Conservation (phyloP, 2,113 vertebrate species). For the Mugil cephalus region DNA sequence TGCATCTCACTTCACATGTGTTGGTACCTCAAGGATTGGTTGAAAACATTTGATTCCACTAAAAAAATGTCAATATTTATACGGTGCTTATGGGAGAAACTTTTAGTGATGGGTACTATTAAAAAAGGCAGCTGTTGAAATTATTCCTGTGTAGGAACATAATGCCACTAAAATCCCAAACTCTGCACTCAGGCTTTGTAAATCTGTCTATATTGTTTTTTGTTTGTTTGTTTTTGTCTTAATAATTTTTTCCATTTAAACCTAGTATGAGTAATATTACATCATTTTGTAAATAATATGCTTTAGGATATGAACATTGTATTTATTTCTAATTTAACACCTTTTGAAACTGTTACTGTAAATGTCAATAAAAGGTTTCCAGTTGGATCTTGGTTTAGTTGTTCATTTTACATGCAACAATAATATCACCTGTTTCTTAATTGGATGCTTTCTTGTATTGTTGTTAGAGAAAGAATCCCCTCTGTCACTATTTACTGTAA, state of each 20-base stretch:
- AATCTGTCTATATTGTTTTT: slow-evolving; percentile 23
- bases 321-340: slow-evolving; percentile 70
- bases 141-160: slow-evolving; percentile 27
- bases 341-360: slow-evolving; percentile 48
- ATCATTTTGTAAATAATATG: slow-evolving; percentile 40
- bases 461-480: background rate
- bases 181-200: slow-evolving; percentile 35
- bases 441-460: background rate
- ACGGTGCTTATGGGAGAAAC: slow-evolving; percentile 15
- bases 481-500: background rate
- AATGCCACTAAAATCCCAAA: slow-evolving; percentile 39
- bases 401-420: slow-evolving; percentile 15
- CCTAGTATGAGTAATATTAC: slow-evolving; percentile 3
- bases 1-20: no score
- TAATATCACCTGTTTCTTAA: background rate
- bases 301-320: slow-evolving; percentile 44
- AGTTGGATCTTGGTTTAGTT: background rate
- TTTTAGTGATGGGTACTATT: slow-evolving; percentile 15
- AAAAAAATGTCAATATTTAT: background rate
- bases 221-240: slow-evolving; percentile 14
- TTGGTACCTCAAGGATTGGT: no score
- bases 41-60: no score
- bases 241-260: slow-evolving; percentile 14
- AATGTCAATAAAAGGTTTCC: slow-evolving; percentile 57
- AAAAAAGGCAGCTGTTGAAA: slow-evolving; percentile 69